phyloP scores from a whole-genome alignment of 2,797 vertebrate genomes.

The Ctenopoma multispine region DNA sequence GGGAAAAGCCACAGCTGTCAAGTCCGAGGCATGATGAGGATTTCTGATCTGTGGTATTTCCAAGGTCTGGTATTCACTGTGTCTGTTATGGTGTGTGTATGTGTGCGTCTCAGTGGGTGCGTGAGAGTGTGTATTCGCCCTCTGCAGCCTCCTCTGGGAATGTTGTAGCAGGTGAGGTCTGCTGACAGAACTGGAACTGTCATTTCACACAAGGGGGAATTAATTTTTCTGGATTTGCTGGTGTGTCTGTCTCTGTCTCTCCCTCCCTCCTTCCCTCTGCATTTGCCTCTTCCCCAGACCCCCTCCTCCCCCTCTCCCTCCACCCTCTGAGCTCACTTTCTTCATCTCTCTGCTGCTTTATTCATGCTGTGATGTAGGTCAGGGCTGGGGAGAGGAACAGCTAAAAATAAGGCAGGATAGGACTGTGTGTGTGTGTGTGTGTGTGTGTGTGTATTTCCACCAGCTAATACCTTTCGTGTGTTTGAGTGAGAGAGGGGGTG shows the following conservation, averaged over 20 bases:
- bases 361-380: constrained; percentile 83
- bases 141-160: constrained; percentile 61
- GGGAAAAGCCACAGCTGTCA: constrained; percentile 50
- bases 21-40: constrained; percentile 25
- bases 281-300: constrained; percentile 1
- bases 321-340: constrained; percentile 61
- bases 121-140: constrained; percentile 28
- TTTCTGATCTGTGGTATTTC: constrained; percentile 45
- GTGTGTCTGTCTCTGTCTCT: constrained; percentile 8
- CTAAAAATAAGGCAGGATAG: constrained; percentile 79
- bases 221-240: constrained; percentile 65
- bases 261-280: background rate
- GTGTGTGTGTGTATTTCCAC: background rate
- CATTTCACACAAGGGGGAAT: constrained; percentile 69
- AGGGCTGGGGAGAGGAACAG: constrained; percentile 67
- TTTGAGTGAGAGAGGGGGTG: background rate
- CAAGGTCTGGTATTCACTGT: constrained; percentile 11
- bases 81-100: background rate
- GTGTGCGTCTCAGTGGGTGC: background rate
- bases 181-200: constrained; percentile 80
- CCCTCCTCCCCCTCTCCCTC: constrained; percentile 4
- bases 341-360: constrained; percentile 73
- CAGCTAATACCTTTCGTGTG: constrained; percentile 11
- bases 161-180: constrained; percentile 69
- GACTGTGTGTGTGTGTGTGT: constrained; percentile 20